Percentiles rank a stretch among this genome's conserved stretches.
Conservation (phyloP, 1,140 invertebrate genomes). For the Scaptomyza graminum region DNA sequence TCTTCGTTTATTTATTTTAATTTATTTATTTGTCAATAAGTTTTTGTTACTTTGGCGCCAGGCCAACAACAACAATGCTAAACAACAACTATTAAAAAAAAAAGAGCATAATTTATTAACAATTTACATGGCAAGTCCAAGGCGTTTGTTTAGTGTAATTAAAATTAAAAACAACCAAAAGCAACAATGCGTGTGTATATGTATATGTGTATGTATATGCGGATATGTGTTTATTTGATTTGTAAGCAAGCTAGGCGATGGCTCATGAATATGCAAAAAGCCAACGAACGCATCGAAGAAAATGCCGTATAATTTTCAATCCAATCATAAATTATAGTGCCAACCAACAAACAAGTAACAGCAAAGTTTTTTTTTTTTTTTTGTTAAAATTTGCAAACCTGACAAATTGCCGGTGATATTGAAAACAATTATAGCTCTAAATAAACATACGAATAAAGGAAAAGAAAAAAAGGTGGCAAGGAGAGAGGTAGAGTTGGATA, state of each 20-base stretch:
- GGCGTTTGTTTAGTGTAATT: conserved; percentile 76
- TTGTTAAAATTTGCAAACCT: conserved; percentile 29
- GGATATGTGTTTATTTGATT: conserved; percentile 19
- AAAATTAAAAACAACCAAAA: conserved; percentile 50
- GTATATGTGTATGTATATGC: not conserved
- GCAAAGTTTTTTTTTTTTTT: conserved; percentile 17
- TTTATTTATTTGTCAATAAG: too few relatives aligned
- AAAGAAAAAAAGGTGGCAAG: too few relatives aligned
- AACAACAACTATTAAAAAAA: conserved; percentile 41
- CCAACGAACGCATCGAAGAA: conserved; percentile 51
- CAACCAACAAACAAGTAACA: conserved; percentile 11
- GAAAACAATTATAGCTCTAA: conserved; percentile 46
- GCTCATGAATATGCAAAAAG: conserved; percentile 66
- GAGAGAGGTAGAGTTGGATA: too few relatives aligned
- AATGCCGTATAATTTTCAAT: conserved; percentile 61
- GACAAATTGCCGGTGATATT: conserved; percentile 32
- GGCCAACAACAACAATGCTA: conserved; percentile 26
- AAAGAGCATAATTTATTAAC: conserved; percentile 74
- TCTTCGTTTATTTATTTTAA: too few relatives aligned
- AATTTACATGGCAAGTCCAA: conserved; percentile 78
- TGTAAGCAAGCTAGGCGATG: conserved; percentile 16
- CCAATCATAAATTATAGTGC: conserved; percentile 55
- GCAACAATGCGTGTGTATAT: not conserved
- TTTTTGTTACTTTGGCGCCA: conserved; percentile 36
- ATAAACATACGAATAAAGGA: too few relatives aligned